Base-by-base conservation (phyloP, 2,113 vertebrate species). In the Laticauda colubrina region DNA sequence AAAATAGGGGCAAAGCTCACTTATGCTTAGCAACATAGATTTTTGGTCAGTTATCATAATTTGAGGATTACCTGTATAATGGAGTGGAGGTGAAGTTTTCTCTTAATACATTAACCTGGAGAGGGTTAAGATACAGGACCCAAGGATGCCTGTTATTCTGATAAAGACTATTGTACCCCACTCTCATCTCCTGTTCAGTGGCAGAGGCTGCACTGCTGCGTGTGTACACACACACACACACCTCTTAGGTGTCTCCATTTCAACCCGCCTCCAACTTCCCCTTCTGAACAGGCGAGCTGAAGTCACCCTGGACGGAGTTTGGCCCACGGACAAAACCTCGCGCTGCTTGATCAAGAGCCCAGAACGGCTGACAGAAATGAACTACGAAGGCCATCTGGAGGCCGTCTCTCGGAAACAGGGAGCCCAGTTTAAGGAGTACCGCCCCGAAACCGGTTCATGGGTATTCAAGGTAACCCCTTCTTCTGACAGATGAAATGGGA, bases 361-460 rank as follows among this genome's bases (percentile, higher is more conserved):
- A 0, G 98, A 99, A 26, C 98, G 99, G 0, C 98, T 99, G 95
- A 86, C 94, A 0, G 98, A 99, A 91, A 99, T 99, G 98, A 99
- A 99, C 94, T 99, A 99, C 0, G 98, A 99, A 91, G 98, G 98
- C 0, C 97, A 99, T 0, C 97, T 99, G 95, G 99, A 99, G 97
- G 97, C 98, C 0, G 99, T 98, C 0, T 99, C 98, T 0, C 98
- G 98, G 3, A 98, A 97, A 89, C 99, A 99, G 94, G 99, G 99
- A 0, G 99, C 99, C 0, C 98, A 98, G 0, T 99, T 99, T 97
- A 98, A 99, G 95, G 99, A 99, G 64, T 99, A 99, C 94, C 96
- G 99, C 1, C 98, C 98, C 0, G 99, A 99, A 97, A 99, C 98
- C 0, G 99, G 99, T 0, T 99, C 99, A 88, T 99, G 99, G 99